Evolutionary conservation across 2,797 vertebrate genomes (phyloP), one percentile per base, ranked within the genome.

Genomic region (Brachyalestes nurse): DNA sequence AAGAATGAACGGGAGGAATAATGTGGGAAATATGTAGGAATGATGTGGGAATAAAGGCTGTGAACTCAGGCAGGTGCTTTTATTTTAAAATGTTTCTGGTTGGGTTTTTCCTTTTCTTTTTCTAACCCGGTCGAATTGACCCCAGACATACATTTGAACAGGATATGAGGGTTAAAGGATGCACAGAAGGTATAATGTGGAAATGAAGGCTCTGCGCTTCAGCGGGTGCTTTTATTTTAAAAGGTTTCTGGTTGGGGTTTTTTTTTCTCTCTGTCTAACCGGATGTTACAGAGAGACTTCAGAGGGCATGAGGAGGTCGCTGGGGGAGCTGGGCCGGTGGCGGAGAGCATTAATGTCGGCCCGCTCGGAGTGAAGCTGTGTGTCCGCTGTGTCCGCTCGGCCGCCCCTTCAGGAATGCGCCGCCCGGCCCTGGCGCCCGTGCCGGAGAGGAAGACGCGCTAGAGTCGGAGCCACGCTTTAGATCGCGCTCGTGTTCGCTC

Each of bases 361-460:
- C 89, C 92, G 86, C 82, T 90, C 92, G 82, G 83, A 89, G 88
- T 88, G 89, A 84, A 91, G 92, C 85, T 94, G 92, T 92, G 93
- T 95, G 94, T 94, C 93, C 93, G 93, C 92, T 93, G 93, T 94
- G 95, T 95, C 93, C 93, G 94, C 91, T 92, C 88, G 89, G 89
- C 95, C 88, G 92, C 87, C 88, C 88, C 89, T 89, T 85, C 80
- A 88, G 92, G 92, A 94, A 92, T 93, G 91, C 88, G 79, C 79
- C 85, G 87, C 87, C 70, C 83, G 62, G 87, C 84, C 49, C 86
- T 75, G 79, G 42, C 82, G 83, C 86, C 87, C 72, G 80, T 42
- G 69, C 82, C 85, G 80, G 62, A 80, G 67, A 74, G 62, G 75
- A 74, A 55, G 72, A 88, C 82, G 88, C 84, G 74, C 82, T 84